phyloP scores from a whole-genome alignment of 1,140 invertebrate genomes.

The Odontomachus brunneus region DNA sequence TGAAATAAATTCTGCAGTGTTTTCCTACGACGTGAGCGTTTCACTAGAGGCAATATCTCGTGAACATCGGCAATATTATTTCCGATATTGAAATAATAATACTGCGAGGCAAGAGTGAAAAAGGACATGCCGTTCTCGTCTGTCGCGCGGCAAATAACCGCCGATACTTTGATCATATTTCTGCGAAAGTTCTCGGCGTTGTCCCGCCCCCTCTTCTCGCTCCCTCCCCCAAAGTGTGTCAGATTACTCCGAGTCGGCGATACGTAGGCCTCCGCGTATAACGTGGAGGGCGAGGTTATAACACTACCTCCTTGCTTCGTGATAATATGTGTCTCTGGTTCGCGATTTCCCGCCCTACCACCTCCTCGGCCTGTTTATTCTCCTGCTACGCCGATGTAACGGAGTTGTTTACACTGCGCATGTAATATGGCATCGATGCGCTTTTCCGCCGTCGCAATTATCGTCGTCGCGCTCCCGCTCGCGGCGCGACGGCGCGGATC shows the following conservation, averaged over 20 bases:
- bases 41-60: no score
- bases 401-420: conserved; percentile 86
- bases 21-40: no score
- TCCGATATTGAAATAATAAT: background rate
- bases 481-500: no score
- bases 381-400: conserved; percentile 85
- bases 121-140: background rate
- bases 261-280: background rate
- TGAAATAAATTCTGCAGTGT: no score
- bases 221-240: no score
- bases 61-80: no score
- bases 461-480: background rate
- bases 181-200: no score
- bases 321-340: conserved; percentile 84
- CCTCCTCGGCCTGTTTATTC: conserved; percentile 81
- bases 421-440: conserved; percentile 82
- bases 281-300: conserved; percentile 8
- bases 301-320: conserved; percentile 79
- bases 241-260: background rate
- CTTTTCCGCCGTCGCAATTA: conserved; percentile 43
- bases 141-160: no score
- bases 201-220: no score
- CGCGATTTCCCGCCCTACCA: conserved; percentile 83
- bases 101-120: background rate
- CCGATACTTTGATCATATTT: background rate